These are phyloP conservation scores for Nyctibius grandis DNA, from an alignment of 2,797 vertebrate genomes.

Conservation along the genomic window DNA sequence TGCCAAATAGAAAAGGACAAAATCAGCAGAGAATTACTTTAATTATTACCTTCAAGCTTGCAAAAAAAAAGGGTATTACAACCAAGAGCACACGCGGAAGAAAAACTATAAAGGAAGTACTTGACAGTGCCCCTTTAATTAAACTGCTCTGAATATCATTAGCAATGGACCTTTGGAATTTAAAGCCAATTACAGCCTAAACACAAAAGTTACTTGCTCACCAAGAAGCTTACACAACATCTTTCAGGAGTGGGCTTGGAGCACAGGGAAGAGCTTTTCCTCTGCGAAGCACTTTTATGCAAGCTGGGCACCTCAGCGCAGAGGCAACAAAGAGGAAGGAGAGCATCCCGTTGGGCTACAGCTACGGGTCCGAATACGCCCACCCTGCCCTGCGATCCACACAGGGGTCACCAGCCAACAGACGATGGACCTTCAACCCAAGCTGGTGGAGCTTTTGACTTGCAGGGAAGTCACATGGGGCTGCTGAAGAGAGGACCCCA, in stretches of 20 bases:
- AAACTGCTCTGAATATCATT: slow-evolving; percentile 55
- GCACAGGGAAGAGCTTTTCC: not conserved
- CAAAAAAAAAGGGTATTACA: slow-evolving; percentile 1
- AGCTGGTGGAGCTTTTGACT: not conserved
- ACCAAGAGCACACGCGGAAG: not conserved
- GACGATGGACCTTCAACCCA: not conserved
- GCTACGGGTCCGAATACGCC: accelerated
- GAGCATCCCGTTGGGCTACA: not conserved
- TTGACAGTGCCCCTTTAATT: slow-evolving; percentile 66
- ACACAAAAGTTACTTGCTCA: not conserved
- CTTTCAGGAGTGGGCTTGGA: not conserved
- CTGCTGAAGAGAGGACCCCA: not conserved
- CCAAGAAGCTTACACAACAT: not conserved
- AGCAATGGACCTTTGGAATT: slow-evolving; percentile 58
- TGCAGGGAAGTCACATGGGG: accelerated
- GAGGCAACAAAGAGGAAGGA: not conserved
- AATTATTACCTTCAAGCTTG: slow-evolving; percentile 67
- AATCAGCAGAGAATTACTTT: slow-evolving; percentile 68
- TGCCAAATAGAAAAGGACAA: slow-evolving; percentile 65
- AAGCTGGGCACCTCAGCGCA: not conserved
- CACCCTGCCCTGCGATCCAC: not conserved
- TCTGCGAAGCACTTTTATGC: not conserved
- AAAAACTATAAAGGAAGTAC: slow-evolving; percentile 57
- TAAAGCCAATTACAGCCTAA: slow-evolving; percentile 55
- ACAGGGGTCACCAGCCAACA: not conserved